A percentile compares a stretch with the other conserved stretches of the same genome.
phyloP scores from a whole-genome alignment of 2,797 vertebrate genomes.

The Danio jaintianensis region DNA sequence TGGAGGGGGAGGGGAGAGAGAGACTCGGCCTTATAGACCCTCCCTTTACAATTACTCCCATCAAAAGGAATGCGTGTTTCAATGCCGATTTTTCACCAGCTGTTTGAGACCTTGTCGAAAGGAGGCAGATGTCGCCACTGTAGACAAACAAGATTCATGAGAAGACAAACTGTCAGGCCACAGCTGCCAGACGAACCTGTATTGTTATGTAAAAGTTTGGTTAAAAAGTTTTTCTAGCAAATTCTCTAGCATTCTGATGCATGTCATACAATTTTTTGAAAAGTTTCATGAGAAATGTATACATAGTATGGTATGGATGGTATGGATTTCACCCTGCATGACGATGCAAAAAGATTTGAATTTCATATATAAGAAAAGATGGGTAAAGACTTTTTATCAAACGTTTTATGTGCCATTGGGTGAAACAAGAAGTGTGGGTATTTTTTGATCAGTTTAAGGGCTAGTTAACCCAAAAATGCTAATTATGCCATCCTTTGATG shows the following conservation, averaged over 20 bases:
- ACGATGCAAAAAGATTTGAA: too few species aligned
- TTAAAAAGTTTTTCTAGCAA: background rate
- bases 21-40: conserved; percentile 42
- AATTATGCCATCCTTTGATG: too few species aligned
- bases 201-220: background rate
- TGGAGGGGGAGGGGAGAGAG: conserved; percentile 34
- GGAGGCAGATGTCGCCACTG: conserved; percentile 63
- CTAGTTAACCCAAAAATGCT: background rate
- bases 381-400: conserved; percentile 8
- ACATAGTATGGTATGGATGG: background rate
- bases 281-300: background rate
- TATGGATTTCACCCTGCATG: background rate
- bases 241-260: background rate
- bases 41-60: conserved; percentile 80
- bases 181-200: conserved; percentile 43
- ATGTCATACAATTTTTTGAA: background rate
- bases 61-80: conserved; percentile 89
- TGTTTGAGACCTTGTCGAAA: conserved; percentile 66
- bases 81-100: conserved; percentile 80
- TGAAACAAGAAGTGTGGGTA: conserved; percentile 6
- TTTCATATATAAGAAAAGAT: background rate
- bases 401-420: conserved; percentile 3
- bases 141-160: conserved; percentile 52
- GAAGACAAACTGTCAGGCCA: conserved; percentile 48
- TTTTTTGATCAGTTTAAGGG: background rate